Evolutionary conservation across 2,888 invertebrate species (phyloP), one percentile per base, ranked within the genome.

Genomic region (Monochamus alternatus): DNA sequence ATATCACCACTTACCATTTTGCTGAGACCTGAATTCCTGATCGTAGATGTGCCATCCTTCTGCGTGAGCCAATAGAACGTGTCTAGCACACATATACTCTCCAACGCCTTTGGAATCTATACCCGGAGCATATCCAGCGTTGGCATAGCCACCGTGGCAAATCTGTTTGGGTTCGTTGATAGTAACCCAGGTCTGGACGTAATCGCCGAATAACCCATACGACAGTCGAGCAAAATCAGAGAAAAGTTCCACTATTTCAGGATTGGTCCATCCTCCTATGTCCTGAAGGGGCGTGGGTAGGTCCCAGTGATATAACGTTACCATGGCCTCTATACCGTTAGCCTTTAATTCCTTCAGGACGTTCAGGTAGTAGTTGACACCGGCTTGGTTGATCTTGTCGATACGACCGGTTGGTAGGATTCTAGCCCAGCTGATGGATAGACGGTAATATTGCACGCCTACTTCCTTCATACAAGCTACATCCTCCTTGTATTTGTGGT

Each of bases 31-130:
- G 87, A 92, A 94, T n/a, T 91, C 90, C 5, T 90, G 87, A 66
- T 93, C 90, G 85, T 94, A 94, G 32, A 93, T 85, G 74, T 91
- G 91, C 87, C 92, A 95, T 0, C 92, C 91, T 82, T 90, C 91
- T 2, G 93, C 93, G 83, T 95, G 95, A 0, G 95, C 92, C 81
- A 92, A 90, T 10, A 95, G 87, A 62, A 93, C 87, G 66, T 91
- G 92, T 82, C 94, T 92, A 69, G 91, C 92, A 83, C 93, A 93
- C 51, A 92, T 84, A 85, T 95, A 95, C 66, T 91, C 91, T 0
- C 90, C 92, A 12, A 91, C 82, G 8, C 92, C 92, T 62, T 90
- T 83, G 2, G 89, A 87, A 30, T 81, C 81, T 32, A 90, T 76
- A 5, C 83, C 86, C 1, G 89, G 89, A 5, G 88, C 87, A 30